Base-by-base conservation (phyloP, 2,888 invertebrate species). In the Molanna angustata region DNA sequence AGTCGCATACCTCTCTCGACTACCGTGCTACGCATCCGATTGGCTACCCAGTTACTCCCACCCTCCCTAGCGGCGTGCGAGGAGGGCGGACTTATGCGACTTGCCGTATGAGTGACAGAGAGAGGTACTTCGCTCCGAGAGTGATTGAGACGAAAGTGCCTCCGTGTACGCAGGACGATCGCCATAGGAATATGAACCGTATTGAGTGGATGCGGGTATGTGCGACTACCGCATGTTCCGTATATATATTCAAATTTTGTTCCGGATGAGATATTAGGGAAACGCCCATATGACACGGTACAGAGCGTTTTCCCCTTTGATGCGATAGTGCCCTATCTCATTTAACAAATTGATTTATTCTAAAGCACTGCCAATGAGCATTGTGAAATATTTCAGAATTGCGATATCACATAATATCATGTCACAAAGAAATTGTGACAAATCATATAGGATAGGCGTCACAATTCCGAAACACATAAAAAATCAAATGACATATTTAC, bases 11-110 rank as follows among this genome's bases (percentile, higher is more conserved):
- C 37, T 21, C 51, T 42, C 49, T 44, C 46, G 52, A 56, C 58
- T 58, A 58, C 58, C 48, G 58, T 55, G 37, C 40, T 58, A 58
- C 58, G 58, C 58, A 42, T 51, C 52, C 53, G 53, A 58, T 58
- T 58, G 58, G 58, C 58, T 58, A 45, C 58, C 33, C 43, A 19
- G 27, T 49, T 54, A 54, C 54, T 40, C 54, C 41, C 47, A 37
- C 48, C 53, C 40, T 42, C 39, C 35, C 37, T 17, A 32, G 44
- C 39, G 21, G 20, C 31, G 31, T 21, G 14, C 17, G 39, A 48
- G 22, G 27, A 14, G 31, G 27, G 16, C 22, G 39, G 22, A 40
- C 16, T n/a, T 11, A 35, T 41, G 20, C 41, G 18, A 11, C 21
- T 16, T 16, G 18, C 22, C 19, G 17, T n/a, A 16, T n/a, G 37